Percentiles rank a stretch among this genome's conserved stretches.
Conservation (phyloP, 2,888 invertebrate species). For the Cheilosia impressa region DNA sequence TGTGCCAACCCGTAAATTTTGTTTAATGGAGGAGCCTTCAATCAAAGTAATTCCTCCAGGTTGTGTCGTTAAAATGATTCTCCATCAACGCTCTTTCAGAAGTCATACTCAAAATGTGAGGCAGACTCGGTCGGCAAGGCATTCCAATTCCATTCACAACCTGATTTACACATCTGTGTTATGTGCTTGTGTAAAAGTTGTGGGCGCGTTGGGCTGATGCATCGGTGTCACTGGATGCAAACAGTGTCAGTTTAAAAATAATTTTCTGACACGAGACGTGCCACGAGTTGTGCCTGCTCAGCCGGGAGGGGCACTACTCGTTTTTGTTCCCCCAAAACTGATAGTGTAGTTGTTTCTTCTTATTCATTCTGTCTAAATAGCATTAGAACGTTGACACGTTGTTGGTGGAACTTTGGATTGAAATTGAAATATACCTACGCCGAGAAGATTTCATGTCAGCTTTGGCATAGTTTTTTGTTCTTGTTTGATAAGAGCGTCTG, state of each 20-base stretch:
- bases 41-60: constrained; percentile 67
- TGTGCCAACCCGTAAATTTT: constrained; percentile 64
- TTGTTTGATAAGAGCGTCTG: constrained; percentile 35
- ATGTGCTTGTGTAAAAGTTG: background rate
- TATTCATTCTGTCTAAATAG: constrained; percentile 55
- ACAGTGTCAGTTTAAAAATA: constrained; percentile 72
- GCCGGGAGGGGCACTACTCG: background rate
- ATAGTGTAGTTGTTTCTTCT: constrained; percentile 28
- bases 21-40: constrained; percentile 61
- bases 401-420: constrained; percentile 17
- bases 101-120: constrained; percentile 28
- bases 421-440: constrained; percentile 3
- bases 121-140: background rate
- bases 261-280: constrained; percentile 62
- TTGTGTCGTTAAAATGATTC: constrained; percentile 59
- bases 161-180: constrained; percentile 55
- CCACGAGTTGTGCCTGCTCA: constrained; percentile 21
- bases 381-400: constrained; percentile 65
- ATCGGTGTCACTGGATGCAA: constrained; percentile 57
- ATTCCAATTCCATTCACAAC: constrained; percentile 52
- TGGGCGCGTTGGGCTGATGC: constrained; percentile 59
- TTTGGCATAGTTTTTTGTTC: constrained; percentile 31
- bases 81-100: constrained; percentile 18
- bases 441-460: constrained; percentile 36
- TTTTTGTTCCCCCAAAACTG: constrained; percentile 8